Evolutionary conservation across 2,888 invertebrate genomes (phyloP).

Genomic region (Neoaliturus tenellus): DNA sequence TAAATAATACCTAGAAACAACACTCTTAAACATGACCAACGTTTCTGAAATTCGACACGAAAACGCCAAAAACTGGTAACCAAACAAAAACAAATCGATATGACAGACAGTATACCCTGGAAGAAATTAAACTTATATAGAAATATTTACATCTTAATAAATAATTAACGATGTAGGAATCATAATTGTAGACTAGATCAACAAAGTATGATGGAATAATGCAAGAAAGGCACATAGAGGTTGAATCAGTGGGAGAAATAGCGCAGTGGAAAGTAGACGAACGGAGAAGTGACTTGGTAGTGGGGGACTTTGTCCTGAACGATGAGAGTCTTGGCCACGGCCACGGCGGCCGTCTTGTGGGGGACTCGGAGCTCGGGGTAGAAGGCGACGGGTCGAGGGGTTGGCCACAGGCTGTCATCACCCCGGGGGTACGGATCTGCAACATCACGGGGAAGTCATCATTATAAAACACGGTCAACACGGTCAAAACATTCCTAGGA

Average conservation of each 20-base stretch:
- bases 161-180: background rate
- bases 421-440: background rate
- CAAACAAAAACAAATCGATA: too few species aligned
- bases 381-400: background rate
- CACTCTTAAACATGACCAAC: too few species aligned
- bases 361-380: background rate
- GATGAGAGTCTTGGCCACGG: background rate
- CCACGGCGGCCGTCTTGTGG: background rate
- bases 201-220: background rate
- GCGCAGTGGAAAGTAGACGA: slow-evolving; percentile 12
- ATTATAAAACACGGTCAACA: too few species aligned
- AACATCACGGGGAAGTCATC: background rate
- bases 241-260: background rate
- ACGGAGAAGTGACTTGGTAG: background rate
- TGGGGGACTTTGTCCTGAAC: background rate
- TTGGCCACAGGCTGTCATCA: background rate
- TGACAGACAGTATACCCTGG: too few species aligned
- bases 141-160: background rate
- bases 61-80: too few species aligned
- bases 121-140: too few species aligned
- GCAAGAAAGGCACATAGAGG: background rate
- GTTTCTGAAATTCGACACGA: too few species aligned
- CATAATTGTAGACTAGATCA: background rate
- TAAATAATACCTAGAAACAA: too few species aligned
- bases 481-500: too few species aligned